A percentile compares a stretch with the other conserved stretches of the same genome.
Conservation (phyloP, 2,888 invertebrate species). For the Drosophila neotestacea region DNA sequence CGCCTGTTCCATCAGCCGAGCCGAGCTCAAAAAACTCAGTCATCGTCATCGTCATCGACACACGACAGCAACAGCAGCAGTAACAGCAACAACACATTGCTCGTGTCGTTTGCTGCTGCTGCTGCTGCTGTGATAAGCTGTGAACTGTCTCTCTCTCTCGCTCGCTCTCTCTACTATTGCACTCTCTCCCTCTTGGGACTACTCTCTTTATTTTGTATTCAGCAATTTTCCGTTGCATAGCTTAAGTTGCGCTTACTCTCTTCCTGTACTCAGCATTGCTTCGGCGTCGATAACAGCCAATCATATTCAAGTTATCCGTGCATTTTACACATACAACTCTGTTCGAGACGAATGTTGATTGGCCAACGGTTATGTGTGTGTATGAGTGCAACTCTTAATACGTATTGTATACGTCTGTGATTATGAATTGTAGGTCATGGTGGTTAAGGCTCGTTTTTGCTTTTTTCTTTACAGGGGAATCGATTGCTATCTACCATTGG, state of each 20-base stretch:
- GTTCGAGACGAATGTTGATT: conserved; percentile 26
- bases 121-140: conserved; percentile 41
- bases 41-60: conserved; percentile 41
- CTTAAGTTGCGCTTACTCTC: conserved; percentile 36
- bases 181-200: not conserved
- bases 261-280: conserved; percentile 24
- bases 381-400: not conserved
- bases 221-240: conserved; percentile 39
- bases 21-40: conserved; percentile 50
- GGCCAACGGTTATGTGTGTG: conserved; percentile 17
- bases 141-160: conserved; percentile 1
- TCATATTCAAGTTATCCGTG: conserved; percentile 20
- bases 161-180: conserved; percentile 8
- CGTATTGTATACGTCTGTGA: not conserved
- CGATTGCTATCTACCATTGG: conserved; percentile 43
- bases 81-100: not conserved
- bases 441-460: conserved; percentile 40
- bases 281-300: conserved; percentile 46
- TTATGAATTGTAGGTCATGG: conserved; percentile 49
- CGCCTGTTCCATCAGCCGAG: conserved; percentile 34
- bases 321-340: conserved; percentile 36
- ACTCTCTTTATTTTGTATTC: conserved; percentile 39
- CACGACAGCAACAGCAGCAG: conserved; percentile 5
- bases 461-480: conserved; percentile 11
- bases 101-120: conserved; percentile 7